Percentiles rank a stretch among this genome's conserved stretches.
phyloP scores from a whole-genome alignment of 2,797 vertebrate species.

The Cryptoprocta ferox region DNA sequence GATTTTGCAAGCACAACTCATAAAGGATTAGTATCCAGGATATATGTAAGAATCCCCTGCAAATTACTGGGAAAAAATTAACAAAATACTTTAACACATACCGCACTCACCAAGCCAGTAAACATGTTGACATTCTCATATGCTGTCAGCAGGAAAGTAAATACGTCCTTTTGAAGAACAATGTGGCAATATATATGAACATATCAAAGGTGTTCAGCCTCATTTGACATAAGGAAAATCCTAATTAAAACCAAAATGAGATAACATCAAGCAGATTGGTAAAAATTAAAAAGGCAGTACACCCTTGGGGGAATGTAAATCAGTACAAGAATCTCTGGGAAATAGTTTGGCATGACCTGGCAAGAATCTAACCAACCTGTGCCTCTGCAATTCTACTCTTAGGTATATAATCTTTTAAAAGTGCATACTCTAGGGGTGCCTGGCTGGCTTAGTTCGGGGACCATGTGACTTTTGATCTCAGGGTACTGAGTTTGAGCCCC shows the following conservation, averaged over 20 bases:
- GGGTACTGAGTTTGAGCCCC: not conserved
- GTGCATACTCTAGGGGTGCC: not conserved
- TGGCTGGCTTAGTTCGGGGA: not conserved
- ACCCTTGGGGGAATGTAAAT: not conserved
- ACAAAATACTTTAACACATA: not conserved
- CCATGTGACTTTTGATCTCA: not conserved
- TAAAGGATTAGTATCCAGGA: not conserved
- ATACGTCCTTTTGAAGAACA: constrained; percentile 39
- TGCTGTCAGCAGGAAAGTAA: not conserved
- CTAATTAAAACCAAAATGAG: constrained; percentile 44
- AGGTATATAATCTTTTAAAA: not conserved
- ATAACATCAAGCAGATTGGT: not conserved
- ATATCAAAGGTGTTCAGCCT: not conserved
- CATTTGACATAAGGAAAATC: constrained; percentile 7
- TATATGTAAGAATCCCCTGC: not conserved
- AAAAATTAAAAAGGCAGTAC: not conserved
- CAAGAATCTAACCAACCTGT: not conserved
- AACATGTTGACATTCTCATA: not conserved
- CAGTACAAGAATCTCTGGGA: not conserved
- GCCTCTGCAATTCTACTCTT: not conserved
- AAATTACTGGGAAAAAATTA: not conserved
- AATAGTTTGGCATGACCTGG: not conserved
- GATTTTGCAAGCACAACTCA: constrained; percentile 30
- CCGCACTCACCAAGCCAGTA: constrained; percentile 2
- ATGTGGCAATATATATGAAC: not conserved